Evolutionary conservation across 1,140 invertebrate genomes (phyloP), one percentile per base, ranked within the genome.

Genomic region (Drosophila mayri): DNA sequence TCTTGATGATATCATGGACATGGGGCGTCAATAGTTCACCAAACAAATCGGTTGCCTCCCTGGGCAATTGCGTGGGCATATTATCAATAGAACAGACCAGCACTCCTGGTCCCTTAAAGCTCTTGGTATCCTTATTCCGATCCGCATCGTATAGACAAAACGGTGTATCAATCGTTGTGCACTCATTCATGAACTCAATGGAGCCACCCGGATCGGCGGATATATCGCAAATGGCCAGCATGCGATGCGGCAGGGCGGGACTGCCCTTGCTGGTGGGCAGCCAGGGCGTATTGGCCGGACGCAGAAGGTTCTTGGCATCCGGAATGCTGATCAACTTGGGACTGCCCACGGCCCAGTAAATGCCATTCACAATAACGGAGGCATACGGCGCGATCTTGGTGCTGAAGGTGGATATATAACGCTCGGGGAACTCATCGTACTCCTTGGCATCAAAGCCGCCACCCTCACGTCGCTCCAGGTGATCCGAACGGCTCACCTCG

Each of bases 101-200:
- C 4, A 99, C 98, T 22, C 99, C 99, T 0, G 97, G 96, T 4
- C 98, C 98, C 93, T 97, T 98, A 93, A 99, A 99, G 93, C 97
- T 99, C 87, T 99, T 99, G 0, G 96, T 98, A 76, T 99, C 97
- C 92, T 98, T 99, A 91, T 99, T 99, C 47, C 98, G 95, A 92
- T 99, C 98, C 5, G 99, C 99, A 93, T 99, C 99, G 92, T 99
- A 99, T 1, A 99, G 94, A 93, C 98, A 99, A 93, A 99, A 99
- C 0, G 99, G 99, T 16, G 97, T 99, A 90, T 99, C 99, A 57
- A 99, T 99, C 0, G 99, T 99, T 0, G 99, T 99, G 87, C 99
- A 99, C 91, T 99, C 99, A 85, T 99, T 98, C 99, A 99, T 99
- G 90, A 99, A 99, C 93, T 99, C 99, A 64, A 99, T 99, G 22